Evolutionary conservation across 1,140 invertebrate genomes (phyloP).

Genomic region (Choristoneura fumiferana): DNA sequence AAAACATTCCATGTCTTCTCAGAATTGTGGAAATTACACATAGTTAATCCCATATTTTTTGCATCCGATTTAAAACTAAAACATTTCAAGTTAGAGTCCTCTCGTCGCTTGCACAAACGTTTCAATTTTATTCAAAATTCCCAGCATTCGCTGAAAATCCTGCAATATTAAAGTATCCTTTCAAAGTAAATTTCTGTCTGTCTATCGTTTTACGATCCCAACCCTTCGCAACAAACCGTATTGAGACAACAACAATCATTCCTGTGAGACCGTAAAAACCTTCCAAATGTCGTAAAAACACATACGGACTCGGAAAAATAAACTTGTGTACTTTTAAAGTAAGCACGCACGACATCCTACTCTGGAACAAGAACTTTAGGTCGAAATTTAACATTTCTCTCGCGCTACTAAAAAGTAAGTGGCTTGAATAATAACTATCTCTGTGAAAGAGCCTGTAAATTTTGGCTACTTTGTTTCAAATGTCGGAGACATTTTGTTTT

Average conservation of each 20-base stretch:
- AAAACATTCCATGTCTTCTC: too few relatives aligned
- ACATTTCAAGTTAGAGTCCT: too few relatives aligned
- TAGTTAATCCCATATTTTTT: too few relatives aligned
- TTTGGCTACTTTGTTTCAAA: conserved; percentile 7
- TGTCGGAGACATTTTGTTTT: neutral
- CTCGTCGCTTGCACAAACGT: too few relatives aligned
- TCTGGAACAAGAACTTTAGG: neutral
- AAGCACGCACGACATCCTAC: neutral
- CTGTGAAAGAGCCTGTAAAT: neutral
- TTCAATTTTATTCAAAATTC: too few relatives aligned
- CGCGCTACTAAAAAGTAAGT: conserved; percentile 9
- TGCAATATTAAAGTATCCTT: neutral
- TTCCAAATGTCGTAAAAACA: conserved; percentile 4
- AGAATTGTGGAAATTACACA: too few relatives aligned
- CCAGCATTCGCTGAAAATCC: neutral
- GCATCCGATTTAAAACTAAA: too few relatives aligned
- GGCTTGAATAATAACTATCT: conserved; percentile 13
- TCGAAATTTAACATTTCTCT: neutral
- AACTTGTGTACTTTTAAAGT: neutral
- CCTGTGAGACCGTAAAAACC: conserved; percentile 1
- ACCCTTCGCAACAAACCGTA: neutral
- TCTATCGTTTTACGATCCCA: conserved; percentile 10
- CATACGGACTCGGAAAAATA: conserved; percentile 18
- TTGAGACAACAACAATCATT: neutral
- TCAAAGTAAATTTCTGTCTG: neutral